Evolutionary conservation across 2,888 invertebrate species (phyloP).

Genomic region (Xestia ashworthii): DNA sequence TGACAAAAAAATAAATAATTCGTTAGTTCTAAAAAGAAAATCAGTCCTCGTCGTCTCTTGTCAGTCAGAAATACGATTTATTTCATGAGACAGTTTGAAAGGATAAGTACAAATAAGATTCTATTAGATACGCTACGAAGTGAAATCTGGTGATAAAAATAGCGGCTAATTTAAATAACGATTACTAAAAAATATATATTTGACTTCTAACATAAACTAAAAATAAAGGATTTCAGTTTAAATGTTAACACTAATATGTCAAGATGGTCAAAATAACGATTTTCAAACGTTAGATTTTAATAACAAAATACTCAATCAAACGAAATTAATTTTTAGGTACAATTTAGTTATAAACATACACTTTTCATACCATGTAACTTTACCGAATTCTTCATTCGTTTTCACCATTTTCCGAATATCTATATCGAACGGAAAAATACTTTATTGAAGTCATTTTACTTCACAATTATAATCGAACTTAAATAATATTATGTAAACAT

Average conservation of each 20-base stretch:
- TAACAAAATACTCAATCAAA: slow-evolving; percentile 24
- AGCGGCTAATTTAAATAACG: background rate
- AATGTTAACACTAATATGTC: slow-evolving; percentile 3
- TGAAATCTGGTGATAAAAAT: slow-evolving; percentile 1
- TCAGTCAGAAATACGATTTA: slow-evolving; percentile 4
- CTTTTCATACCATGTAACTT: slow-evolving; percentile 68
- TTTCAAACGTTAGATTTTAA: slow-evolving; percentile 43
- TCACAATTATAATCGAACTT: background rate
- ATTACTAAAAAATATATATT: slow-evolving; percentile 3
- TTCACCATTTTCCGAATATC: slow-evolving; percentile 79
- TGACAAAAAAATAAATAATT: slow-evolving; percentile 44
- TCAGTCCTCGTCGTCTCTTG: background rate
- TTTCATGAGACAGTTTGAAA: slow-evolving; percentile 14
- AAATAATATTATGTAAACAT: background rate
- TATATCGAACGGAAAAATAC: slow-evolving; percentile 45
- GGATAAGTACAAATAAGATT: slow-evolving; percentile 14
- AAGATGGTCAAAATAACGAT: slow-evolving; percentile 11
- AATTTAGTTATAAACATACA: slow-evolving; percentile 46
- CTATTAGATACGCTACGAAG: background rate
- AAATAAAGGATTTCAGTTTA: background rate
- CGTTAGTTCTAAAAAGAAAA: slow-evolving; percentile 16
- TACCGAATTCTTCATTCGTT: slow-evolving; percentile 61
- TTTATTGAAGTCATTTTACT: slow-evolving; percentile 10
- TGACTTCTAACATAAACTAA: background rate
- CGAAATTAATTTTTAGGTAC: slow-evolving; percentile 9